Conservation (phyloP, 92 coral and sea anemone species). For the Anthopleura xanthogrammica region DNA sequence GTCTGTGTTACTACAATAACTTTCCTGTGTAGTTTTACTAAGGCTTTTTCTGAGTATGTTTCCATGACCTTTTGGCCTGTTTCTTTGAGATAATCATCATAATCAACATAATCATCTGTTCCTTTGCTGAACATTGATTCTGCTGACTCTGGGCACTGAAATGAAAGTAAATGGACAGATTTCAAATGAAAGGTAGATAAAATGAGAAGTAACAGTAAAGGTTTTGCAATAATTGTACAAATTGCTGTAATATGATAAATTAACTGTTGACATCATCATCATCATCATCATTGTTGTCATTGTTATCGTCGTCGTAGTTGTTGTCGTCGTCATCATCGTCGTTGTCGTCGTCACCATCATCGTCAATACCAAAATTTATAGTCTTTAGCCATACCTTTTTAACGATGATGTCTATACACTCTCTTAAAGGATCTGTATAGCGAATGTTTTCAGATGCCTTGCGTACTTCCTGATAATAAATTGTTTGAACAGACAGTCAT, state of each 20-base stretch:
- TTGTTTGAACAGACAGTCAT: not conserved
- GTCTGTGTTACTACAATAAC: constrained; percentile 83
- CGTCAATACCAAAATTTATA: not conserved
- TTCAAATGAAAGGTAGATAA: not conserved
- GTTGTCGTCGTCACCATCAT: no score
- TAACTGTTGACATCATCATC: no score
- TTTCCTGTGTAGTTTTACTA: constrained; percentile 83
- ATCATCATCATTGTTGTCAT: not conserved
- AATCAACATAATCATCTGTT: constrained; percentile 97
- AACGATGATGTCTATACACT: constrained; percentile 79
- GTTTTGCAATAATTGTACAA: no score
- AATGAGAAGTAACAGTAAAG: no score
- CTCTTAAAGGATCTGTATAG: constrained; percentile 87
- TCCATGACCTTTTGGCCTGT: constrained; percentile 64
- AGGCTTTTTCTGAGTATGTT: constrained; percentile 77
- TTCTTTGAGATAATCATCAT: constrained; percentile 85
- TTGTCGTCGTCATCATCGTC: no score
- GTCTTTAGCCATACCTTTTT: constrained; percentile 57
- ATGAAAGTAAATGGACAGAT: not conserved
- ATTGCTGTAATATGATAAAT: no score
- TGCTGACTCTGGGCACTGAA: constrained; percentile 85
- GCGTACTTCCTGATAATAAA: constrained; percentile 66
- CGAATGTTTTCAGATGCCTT: constrained; percentile 85
- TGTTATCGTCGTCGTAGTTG: no score
- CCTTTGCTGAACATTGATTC: constrained; percentile 85